A percentile compares a stretch with the other conserved stretches of the same genome.
Conservation (phyloP, 2,888 invertebrate species). For the Coleophora deauratella region DNA sequence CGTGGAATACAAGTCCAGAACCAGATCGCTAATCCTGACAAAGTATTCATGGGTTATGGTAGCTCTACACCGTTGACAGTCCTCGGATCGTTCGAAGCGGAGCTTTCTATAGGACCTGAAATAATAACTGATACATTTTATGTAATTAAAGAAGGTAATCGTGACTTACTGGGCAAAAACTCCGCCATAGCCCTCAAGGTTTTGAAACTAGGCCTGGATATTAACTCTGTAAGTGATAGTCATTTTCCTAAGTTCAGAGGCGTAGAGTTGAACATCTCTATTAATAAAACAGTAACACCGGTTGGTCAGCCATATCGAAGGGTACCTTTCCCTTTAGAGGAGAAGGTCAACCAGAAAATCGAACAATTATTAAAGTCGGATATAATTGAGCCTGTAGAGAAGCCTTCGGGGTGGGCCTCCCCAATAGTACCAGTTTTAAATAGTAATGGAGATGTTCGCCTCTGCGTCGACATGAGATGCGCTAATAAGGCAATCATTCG, state of each 20-base stretch:
- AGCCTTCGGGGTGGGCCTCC: not conserved
- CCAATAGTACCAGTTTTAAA: not conserved
- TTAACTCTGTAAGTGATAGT: conserved; percentile 9
- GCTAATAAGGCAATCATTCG: conserved; percentile 13
- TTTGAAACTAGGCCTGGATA: conserved; percentile 12
- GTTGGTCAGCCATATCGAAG: conserved; percentile 16
- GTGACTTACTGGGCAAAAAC: conserved; percentile 15
- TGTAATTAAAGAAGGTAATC: conserved; percentile 15
- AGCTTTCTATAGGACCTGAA: conserved; percentile 3
- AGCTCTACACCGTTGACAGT: conserved; percentile 12
- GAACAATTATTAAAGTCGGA: not conserved
- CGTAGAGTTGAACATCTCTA: conserved; percentile 6
- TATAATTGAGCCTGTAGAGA: not conserved
- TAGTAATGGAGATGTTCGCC: not conserved
- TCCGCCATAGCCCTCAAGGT: conserved; percentile 16
- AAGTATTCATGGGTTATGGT: conserved; percentile 17
- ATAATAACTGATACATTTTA: conserved; percentile 10
- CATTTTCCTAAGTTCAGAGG: conserved; percentile 14
- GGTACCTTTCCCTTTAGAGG: conserved; percentile 6
- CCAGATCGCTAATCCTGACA: conserved; percentile 10
- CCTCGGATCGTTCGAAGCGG: conserved; percentile 17
- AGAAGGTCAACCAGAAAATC: not conserved
- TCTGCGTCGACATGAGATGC: not conserved
- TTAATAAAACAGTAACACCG: conserved; percentile 8
- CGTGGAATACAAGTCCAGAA: conserved; percentile 3